Evolutionary conservation across 2,113 vertebrate genomes (phyloP), one percentile per base, ranked within the genome.

Genomic region (Oncorhynchus masou): DNA sequence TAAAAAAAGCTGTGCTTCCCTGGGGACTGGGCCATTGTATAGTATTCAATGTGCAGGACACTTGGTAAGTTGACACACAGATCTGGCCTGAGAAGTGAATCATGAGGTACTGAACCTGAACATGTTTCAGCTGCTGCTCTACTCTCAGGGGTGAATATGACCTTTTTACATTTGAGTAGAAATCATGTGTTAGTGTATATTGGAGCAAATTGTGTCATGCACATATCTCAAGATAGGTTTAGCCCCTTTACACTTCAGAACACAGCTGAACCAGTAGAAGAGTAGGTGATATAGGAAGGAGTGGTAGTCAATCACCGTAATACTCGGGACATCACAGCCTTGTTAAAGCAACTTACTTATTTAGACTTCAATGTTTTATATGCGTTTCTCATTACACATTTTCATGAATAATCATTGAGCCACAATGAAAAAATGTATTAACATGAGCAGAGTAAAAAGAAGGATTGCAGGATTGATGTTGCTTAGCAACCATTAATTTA

Each of bases 361-460:
- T 80, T 76, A 71, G 70, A 81, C 29, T 77, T 82, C 20, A 68
- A 24, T 2, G 51, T 67, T 54, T 66, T 45, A 29, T 64, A 72
- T 25, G 60, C 48, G 1, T 27, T 74, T 74, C 73, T 79, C 69
- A 78, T 80, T 86, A 80, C 16, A 86, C 85, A 83, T 80, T 72
- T 85, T 73, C 76, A 81, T 83, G 79, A 86, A 87, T 84, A 83
- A 80, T 86, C 83, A 75, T 77, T 74, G 34, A 75, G 79, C 74
- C 66, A 80, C 83, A 86, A 69, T 80, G 78, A 77, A 80, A 75
- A 72, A 79, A 71, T 68, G 71, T 77, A 86, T 87, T 80, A 84
- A 85, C 27, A 66, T 76, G 54, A 71, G 75, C 27, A 83, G 77
- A 81, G 77, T 83, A 62, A 34, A 69, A 73, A 81, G 27, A 77